These are phyloP conservation scores for Cephalopachus bancanus DNA, from an alignment of 2,797 vertebrate genomes.

Conservation along the genomic window DNA sequence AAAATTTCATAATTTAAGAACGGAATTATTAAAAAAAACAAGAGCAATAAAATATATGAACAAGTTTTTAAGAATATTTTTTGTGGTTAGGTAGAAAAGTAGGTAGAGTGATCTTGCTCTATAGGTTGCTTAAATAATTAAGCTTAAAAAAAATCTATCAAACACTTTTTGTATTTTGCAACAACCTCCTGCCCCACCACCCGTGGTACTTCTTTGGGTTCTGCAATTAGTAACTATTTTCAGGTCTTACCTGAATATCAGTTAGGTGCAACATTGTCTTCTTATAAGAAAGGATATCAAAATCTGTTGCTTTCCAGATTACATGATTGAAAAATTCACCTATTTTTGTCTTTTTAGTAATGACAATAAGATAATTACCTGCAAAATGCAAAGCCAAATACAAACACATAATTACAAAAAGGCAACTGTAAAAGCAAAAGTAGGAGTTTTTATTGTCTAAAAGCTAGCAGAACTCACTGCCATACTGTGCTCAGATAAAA, in stretches of 20 bases:
- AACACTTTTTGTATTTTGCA: neutral
- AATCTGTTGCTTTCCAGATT: conserved; percentile 97
- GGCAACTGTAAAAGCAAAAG: neutral
- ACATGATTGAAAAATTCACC: conserved; percentile 95
- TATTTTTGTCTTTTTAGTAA: conserved; percentile 97
- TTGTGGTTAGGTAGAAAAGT: neutral
- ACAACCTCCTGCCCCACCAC: neutral
- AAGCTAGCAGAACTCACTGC: neutral
- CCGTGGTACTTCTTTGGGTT: neutral
- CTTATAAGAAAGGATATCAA: conserved; percentile 97
- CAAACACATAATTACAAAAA: neutral
- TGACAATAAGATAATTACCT: conserved; percentile 97
- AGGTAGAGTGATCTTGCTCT: neutral
- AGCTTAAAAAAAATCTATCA: neutral
- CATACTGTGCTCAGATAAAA: neutral
- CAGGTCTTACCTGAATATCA: conserved; percentile 94
- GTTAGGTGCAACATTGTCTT: conserved; percentile 98
- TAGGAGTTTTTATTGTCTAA: neutral
- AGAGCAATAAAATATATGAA: conserved; percentile 25
- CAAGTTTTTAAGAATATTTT: neutral
- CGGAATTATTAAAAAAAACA: neutral
- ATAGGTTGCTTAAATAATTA: neutral
- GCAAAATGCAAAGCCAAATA: conserved; percentile 73
- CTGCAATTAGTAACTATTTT: neutral
- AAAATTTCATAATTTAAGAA: conserved; percentile 55